Base-by-base conservation (phyloP, 2,113 vertebrate species). In the Erythrolamprus reginae region DNA sequence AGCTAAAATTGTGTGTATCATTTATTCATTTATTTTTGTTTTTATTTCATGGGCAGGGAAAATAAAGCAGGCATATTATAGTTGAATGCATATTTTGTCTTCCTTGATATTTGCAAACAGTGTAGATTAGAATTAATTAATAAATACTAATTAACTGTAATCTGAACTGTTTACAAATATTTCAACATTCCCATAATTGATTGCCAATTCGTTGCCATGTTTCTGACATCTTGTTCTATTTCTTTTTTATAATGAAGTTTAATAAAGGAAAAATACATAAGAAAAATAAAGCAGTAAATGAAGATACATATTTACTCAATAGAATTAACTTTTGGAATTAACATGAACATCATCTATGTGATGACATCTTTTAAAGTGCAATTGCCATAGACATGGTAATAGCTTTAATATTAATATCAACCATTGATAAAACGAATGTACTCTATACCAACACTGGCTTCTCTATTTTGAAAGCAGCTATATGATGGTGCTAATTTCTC, bases 41-140 rank as follows among this genome's bases (percentile, higher is more conserved):
- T 42, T 55, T 42, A 65, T 13, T 84, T 9, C 83, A n/a, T 10
- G 10, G 26, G 5, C 8, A 56, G 13, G 21, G 33, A 55, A 89
- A 45, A 83, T 83, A 77, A 19, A 77, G 6, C 24, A 83, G 50
- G 55, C 58, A 50, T 84, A 65, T 38, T 38, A 65, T 38, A 24
- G 77, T 83, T 33, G 21, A 45, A 0, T 83, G 33, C 0, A 0
- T 90, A 86, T 10, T 4, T 89, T 52, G 21, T 83, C 15, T 82
- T 19, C 21, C 88, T 47, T 17, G 77, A 85, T 90, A 92, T 10
- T 47, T 86, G 23, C 38, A 47, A 2, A n/a, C 10, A 4, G 26
- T 0, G 24, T 0, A 0, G 10, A 10, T 4, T 5, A 0, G 0
- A 3, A 1, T 33, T 9, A 0, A 8, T 86, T n/a, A 15, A 38